Percentiles rank a stretch among this genome's conserved stretches.
phyloP scores from a whole-genome alignment of 2,888 invertebrate species.

The Himalopsyche kuldschensis region DNA sequence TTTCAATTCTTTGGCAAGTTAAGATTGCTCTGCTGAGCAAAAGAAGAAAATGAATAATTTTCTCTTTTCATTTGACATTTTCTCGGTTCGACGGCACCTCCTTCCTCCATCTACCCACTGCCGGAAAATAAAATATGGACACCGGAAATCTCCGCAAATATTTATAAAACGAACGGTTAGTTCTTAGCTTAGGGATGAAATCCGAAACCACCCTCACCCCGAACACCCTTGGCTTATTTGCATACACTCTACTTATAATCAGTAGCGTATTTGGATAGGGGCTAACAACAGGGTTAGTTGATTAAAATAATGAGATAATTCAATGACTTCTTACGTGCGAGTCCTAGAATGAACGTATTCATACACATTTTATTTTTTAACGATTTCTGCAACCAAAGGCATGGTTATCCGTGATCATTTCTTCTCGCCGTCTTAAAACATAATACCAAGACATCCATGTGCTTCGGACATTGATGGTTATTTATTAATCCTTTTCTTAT shows the following conservation, averaged over 20 bases:
- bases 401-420: no score
- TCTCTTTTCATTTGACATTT: slow-evolving; percentile 1
- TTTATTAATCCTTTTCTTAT: no score
- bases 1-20: neutral
- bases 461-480: no score
- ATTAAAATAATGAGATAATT: no score
- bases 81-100: neutral
- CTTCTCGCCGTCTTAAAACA: no score
- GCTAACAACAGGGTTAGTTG: neutral
- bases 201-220: neutral
- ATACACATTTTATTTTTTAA: no score
- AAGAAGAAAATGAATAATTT: neutral
- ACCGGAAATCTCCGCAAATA: slow-evolving; percentile 21
- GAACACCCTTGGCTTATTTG: neutral
- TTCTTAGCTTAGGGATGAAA: slow-evolving; percentile 2
- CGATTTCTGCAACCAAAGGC: no score
- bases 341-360: no score
- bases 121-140: slow-evolving; percentile 30
- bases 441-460: no score
- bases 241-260: neutral
- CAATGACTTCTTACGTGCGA: no score
- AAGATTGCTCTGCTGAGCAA: neutral
- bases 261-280: neutral
- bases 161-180: slow-evolving; percentile 27
- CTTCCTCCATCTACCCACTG: neutral